phyloP scores from a whole-genome alignment of 1,140 invertebrate species.

The Cherax destructor region DNA sequence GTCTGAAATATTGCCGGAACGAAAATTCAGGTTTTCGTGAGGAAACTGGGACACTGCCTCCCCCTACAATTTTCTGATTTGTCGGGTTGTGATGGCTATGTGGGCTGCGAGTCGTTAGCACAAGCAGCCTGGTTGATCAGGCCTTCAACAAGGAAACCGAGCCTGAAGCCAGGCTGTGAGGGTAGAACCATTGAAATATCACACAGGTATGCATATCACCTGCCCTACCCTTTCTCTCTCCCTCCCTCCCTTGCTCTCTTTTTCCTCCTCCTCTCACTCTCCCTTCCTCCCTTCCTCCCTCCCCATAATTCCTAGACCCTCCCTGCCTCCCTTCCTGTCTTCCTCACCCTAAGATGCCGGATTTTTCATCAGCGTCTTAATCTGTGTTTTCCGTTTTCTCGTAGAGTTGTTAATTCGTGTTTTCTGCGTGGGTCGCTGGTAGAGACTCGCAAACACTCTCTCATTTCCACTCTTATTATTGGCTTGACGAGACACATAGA shows the following conservation, averaged over 20 bases:
- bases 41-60: too few species aligned
- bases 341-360: constrained; percentile 26
- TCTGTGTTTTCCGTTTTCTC: constrained; percentile 60
- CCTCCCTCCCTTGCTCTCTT: neutral
- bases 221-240: neutral
- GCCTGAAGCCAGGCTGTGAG: too few species aligned
- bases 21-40: too few species aligned
- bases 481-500: constrained; percentile 28
- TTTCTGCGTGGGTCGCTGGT: constrained; percentile 41
- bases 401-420: constrained; percentile 62
- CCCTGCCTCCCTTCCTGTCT: constrained; percentile 4
- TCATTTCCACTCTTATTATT: constrained; percentile 68
- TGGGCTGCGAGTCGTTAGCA: too few species aligned
- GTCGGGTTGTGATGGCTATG: too few species aligned
- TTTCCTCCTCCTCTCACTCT: neutral
- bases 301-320: neutral
- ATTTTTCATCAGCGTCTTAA: constrained; percentile 61
- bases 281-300: too few species aligned
- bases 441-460: constrained; percentile 58
- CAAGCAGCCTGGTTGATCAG: too few species aligned
- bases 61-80: too few species aligned
- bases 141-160: too few species aligned
- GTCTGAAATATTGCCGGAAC: too few species aligned
- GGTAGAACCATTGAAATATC: too few species aligned
- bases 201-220: too few species aligned